These are phyloP conservation scores for Sphaeramia orbicularis DNA, from an alignment of 2,797 vertebrate species.

Conservation along the genomic window DNA sequence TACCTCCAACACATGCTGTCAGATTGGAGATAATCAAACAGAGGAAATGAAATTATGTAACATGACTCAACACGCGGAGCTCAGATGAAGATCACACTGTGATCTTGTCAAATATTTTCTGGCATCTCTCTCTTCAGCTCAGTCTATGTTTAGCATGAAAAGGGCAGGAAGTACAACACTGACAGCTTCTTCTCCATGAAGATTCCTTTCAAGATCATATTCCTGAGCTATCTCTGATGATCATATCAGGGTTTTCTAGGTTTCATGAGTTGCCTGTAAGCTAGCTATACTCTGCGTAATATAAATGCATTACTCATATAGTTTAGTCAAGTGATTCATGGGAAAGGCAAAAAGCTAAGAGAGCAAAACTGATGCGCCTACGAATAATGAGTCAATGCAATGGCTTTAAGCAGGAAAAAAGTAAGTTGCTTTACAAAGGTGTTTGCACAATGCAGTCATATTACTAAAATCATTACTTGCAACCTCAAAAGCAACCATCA, in stretches of 20 bases:
- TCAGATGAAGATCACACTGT: constrained; percentile 29
- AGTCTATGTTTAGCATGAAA: constrained; percentile 34
- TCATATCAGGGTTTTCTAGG: neutral
- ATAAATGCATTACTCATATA: neutral
- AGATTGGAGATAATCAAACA: constrained; percentile 36
- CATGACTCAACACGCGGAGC: constrained; percentile 24
- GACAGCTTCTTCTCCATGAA: neutral
- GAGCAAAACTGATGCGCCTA: neutral
- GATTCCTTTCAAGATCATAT: neutral
- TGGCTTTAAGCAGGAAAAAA: neutral
- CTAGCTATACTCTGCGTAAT: neutral
- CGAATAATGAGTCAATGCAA: constrained; percentile 5
- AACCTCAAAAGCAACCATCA: neutral
- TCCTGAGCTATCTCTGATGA: neutral
- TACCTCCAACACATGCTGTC: constrained; percentile 18
- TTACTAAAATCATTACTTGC: neutral
- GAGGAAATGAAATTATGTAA: constrained; percentile 35
- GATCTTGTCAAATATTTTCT: constrained; percentile 39
- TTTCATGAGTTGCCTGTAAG: neutral
- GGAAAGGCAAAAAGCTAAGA: neutral
- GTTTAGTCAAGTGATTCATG: neutral
- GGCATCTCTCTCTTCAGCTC: constrained; percentile 9
- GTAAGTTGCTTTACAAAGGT: neutral
- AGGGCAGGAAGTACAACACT: constrained; percentile 17
- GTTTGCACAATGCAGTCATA: neutral